Base-by-base conservation (phyloP, 2,113 vertebrate genomes). In the Turnix velox region DNA sequence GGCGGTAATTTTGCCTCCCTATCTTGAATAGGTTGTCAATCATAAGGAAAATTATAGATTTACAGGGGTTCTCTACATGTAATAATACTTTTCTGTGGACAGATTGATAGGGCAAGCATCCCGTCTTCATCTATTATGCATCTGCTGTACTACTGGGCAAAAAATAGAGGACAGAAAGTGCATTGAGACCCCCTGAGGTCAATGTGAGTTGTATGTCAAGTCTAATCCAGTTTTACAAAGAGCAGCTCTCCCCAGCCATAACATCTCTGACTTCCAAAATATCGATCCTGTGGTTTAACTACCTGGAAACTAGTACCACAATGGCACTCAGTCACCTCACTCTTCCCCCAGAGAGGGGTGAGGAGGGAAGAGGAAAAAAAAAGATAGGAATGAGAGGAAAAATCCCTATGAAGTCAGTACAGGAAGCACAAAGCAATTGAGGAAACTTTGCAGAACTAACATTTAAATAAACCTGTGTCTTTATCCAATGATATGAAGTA, bases 401-500 rank as follows among this genome's bases (percentile, higher is more conserved):
- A 61, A 61, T n/a, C 2, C 9, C 9, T 6, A 18, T 24, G 9
- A 77, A 67, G 30, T 49, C 23, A 94, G 46, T 77, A 73, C 18
- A 74, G 30, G 40, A 6, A 76, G 16, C 14, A 54, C 25, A 78
- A 87, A 90, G 61, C 20, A 91, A 71, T 25, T 73, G 18, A 94
- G 27, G 24, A 74, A 87, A 84, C 12, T 84, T 72, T 83, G 78
- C 65, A 90, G 46, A 95, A 94, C 78, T 81, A 87, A 46, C 65
- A 42, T 24, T 77, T 6, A 1, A 45, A 46, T 24, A 90, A 96
- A 59, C 40, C 31, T 68, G 9, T 51, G 45, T 52, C 48, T 68
- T 87, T 84, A 51, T 84, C 58, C 77, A 91, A 40, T 68, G n/a
- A 37, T 63, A 88, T 35, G 31, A 96, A 97, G 97, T 80, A 95